These are phyloP conservation scores for Schrankia costaestrigalis DNA, from an alignment of 2,888 invertebrate species.

Conservation along the genomic window DNA sequence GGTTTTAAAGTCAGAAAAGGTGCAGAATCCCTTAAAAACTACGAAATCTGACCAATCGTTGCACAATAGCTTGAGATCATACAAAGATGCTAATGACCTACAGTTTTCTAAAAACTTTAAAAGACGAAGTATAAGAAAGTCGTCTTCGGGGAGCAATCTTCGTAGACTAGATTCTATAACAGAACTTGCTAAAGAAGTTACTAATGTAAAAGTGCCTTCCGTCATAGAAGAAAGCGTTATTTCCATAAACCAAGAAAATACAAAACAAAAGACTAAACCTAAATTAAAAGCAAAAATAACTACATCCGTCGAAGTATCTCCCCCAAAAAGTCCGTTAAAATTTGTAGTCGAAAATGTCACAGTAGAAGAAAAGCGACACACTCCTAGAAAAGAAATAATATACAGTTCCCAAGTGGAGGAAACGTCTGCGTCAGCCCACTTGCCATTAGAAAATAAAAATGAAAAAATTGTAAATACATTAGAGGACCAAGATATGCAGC, in stretches of 20 bases:
- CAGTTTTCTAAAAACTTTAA: too few relatives aligned
- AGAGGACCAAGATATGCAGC: slow-evolving; percentile 30
- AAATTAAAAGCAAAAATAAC: slow-evolving; percentile 79
- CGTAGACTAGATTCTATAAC: slow-evolving; percentile 70
- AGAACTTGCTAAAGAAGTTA: slow-evolving; percentile 61
- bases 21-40: slow-evolving; percentile 53
- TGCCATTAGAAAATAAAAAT: slow-evolving; percentile 14
- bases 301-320: slow-evolving; percentile 73
- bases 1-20: slow-evolving; percentile 17
- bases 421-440: slow-evolving; percentile 19
- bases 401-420: slow-evolving; percentile 57
- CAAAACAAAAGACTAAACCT: slow-evolving; percentile 48
- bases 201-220: slow-evolving; percentile 50
- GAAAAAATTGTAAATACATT: slow-evolving; percentile 41
- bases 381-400: slow-evolving; percentile 61
- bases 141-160: slow-evolving; percentile 66
- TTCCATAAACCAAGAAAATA: slow-evolving; percentile 42
- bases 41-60: slow-evolving; percentile 74
- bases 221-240: slow-evolving; percentile 68
- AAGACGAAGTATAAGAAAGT: slow-evolving; percentile 66
- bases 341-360: slow-evolving; percentile 79
- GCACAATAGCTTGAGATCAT: slow-evolving; percentile 54
- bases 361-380: slow-evolving; percentile 77
- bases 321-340: slow-evolving; percentile 71
- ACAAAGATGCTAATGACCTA: slow-evolving; percentile 38